Evolutionary conservation across 2,797 vertebrate genomes (phyloP).

Genomic region (Anas bernieri): DNA sequence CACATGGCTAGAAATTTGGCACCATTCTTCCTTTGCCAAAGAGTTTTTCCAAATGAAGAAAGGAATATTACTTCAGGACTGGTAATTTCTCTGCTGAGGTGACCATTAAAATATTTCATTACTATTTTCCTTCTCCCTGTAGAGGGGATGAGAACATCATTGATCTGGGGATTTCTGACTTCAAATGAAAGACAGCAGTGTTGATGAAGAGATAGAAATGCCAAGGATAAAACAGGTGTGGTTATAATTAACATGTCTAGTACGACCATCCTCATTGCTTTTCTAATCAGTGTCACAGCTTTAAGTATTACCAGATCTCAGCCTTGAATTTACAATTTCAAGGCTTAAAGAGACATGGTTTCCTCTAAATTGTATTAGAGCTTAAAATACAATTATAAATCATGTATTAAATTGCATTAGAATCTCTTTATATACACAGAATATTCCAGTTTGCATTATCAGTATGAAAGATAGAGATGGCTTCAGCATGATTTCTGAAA

Average conservation of each 20-base stretch:
- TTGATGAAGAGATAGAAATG: not conserved
- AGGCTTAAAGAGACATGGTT: not conserved
- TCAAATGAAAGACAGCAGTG: not conserved
- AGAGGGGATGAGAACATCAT: not conserved
- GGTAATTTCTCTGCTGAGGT: not conserved
- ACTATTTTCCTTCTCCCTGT: not conserved
- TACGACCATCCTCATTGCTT: not conserved
- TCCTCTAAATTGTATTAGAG: slow-evolving; percentile 1
- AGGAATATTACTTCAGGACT: not conserved
- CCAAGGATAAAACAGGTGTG: not conserved
- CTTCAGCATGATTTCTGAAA: not conserved
- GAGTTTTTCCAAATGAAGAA: not conserved
- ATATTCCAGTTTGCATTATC: slow-evolving; percentile 9
- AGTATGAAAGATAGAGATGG: not conserved
- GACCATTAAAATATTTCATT: not conserved
- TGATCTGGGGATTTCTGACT: slow-evolving; percentile 2
- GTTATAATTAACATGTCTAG: not conserved
- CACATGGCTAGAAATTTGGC: not conserved
- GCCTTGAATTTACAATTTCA: not conserved
- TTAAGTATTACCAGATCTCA: not conserved
- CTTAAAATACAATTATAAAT: slow-evolving; percentile 28
- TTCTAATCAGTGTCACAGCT: not conserved
- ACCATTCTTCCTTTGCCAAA: not conserved
- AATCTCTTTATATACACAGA: not conserved
- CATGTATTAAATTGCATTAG: slow-evolving; percentile 3